phyloP scores from a whole-genome alignment of 37 sponge, comb jelly and placozoan genomes.

The Halisarca cf. caerulea region DNA sequence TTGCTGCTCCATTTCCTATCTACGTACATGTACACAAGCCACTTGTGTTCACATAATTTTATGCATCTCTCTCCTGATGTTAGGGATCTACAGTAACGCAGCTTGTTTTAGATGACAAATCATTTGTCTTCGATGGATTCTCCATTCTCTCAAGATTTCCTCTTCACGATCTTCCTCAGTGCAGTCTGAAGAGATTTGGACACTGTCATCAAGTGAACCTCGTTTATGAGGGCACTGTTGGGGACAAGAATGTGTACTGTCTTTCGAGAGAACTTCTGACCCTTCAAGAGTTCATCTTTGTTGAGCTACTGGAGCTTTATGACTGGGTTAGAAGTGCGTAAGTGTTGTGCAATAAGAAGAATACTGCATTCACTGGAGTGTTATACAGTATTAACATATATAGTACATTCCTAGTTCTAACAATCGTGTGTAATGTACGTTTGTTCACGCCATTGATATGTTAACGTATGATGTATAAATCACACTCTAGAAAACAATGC shows the following conservation, averaged over 20 bases:
- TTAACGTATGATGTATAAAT: too few relatives aligned
- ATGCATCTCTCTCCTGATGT: background rate
- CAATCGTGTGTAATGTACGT: background rate
- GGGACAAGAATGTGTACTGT: slow-evolving; percentile 27
- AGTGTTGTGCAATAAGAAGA: too few relatives aligned
- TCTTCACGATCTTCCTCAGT: slow-evolving; percentile 30
- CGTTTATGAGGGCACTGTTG: background rate
- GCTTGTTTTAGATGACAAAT: background rate
- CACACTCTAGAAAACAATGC: too few relatives aligned
- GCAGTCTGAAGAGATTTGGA: slow-evolving; percentile 10
- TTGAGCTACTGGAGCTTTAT: slow-evolving; percentile 57
- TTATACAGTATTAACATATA: too few relatives aligned
- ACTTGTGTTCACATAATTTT: too few relatives aligned
- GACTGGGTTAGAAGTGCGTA: slow-evolving; percentile 70
- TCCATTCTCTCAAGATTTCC: slow-evolving; percentile 20
- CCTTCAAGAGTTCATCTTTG: slow-evolving; percentile 66
- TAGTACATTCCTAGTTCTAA: background rate
- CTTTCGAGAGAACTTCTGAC: slow-evolving; percentile 32
- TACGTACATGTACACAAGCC: too few relatives aligned
- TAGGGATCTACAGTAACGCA: background rate
- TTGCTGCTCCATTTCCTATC: too few relatives aligned
- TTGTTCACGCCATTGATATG: too few relatives aligned
- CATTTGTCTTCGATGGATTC: slow-evolving; percentile 29
- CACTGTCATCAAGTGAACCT: slow-evolving; percentile 11
- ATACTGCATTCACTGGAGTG: too few relatives aligned